A percentile compares a stretch with the other conserved stretches of the same genome.
These are phyloP conservation scores for Darwinula stevensoni DNA, from an alignment of 2,888 invertebrate genomes.

Conservation along the genomic window DNA sequence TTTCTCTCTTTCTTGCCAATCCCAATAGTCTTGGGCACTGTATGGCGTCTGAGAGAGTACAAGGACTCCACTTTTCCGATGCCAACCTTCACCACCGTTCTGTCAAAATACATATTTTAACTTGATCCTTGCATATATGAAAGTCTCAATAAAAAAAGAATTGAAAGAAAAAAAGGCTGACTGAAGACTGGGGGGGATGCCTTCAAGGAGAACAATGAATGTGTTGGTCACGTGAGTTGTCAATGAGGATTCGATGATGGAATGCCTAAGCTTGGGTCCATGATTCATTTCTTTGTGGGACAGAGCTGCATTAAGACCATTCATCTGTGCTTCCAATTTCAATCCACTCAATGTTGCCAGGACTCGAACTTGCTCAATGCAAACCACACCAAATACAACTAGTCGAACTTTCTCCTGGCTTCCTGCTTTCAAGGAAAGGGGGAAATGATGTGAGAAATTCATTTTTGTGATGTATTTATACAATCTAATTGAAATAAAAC, in stretches of 20 bases:
- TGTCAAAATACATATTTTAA: slow-evolving; percentile 14
- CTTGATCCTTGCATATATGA: not conserved
- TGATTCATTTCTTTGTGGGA: slow-evolving; percentile 58
- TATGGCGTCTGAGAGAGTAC: slow-evolving; percentile 40
- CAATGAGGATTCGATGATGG: no score
- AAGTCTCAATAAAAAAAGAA: not conserved
- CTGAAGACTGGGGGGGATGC: slow-evolving; percentile 66
- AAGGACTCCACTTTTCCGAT: slow-evolving; percentile 73
- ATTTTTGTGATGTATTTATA: no score
- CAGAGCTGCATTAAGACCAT: slow-evolving; percentile 61
- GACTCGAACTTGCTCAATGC: slow-evolving; percentile 55
- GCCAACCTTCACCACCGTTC: slow-evolving; percentile 72
- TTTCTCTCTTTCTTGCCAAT: slow-evolving; percentile 36
- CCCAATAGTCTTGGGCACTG: not conserved
- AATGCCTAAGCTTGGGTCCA: not conserved
- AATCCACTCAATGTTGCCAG: slow-evolving; percentile 72
- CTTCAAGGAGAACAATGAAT: slow-evolving; percentile 70
- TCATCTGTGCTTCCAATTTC: slow-evolving; percentile 78
- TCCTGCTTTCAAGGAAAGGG: no score
- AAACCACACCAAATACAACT: slow-evolving; percentile 49
- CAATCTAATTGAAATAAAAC: no score
- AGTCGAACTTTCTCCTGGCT: slow-evolving; percentile 11
- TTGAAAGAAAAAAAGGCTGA: slow-evolving; percentile 17
- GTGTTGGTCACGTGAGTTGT: slow-evolving; percentile 71
- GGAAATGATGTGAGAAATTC: no score